Evolutionary conservation across 2,113 vertebrate genomes (phyloP), one percentile per base, ranked within the genome.

Genomic region (Toxostoma redivivum): DNA sequence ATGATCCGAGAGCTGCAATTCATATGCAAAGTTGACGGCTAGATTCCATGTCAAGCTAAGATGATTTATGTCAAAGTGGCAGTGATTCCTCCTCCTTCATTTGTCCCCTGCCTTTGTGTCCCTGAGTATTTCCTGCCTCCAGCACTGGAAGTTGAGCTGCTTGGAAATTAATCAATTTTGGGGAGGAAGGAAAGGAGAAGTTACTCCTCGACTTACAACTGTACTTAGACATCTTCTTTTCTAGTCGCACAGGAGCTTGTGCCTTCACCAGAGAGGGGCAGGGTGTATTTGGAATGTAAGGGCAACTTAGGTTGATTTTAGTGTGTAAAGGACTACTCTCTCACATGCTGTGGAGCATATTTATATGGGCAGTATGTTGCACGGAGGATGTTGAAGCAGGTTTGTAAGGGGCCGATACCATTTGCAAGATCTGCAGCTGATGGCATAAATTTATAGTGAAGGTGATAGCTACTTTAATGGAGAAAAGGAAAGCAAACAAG

Each of bases 151-250:
- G 18, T 6, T 87, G 38, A 83, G 54, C 62, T 89, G 16, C 69
- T 93, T 0, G 0, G 21, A 90, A 92, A 30, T 38, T 1, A 74
- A 76, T 66, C 47, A 14, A 0, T 79, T 30, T 4, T 2, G 4
- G 0, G 5, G 7, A 1, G 6, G 18, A 37, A 60, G 19, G 42
- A 74, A 76, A 27, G 15, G 30, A 90, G 31, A 51, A 64, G 27
- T 64, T 90, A 54, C 6, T 85, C 11, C 30, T 64, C 0, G 2
- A 9, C 6, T 64, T 67, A 40, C 1, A 67, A 14, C 57, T 47
- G 5, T 81, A 18, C 42, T 82, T 60, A 45, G 40, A 62, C 8
- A 58, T 19, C 33, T 50, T 56, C 28, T 93, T 42, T 62, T 33
- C 51, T 56, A 38, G 16, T 47, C 40, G 64, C 9, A 27, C 4